Conservation (phyloP, 2,888 invertebrate genomes). For the Hydrotaea diabolus region DNA sequence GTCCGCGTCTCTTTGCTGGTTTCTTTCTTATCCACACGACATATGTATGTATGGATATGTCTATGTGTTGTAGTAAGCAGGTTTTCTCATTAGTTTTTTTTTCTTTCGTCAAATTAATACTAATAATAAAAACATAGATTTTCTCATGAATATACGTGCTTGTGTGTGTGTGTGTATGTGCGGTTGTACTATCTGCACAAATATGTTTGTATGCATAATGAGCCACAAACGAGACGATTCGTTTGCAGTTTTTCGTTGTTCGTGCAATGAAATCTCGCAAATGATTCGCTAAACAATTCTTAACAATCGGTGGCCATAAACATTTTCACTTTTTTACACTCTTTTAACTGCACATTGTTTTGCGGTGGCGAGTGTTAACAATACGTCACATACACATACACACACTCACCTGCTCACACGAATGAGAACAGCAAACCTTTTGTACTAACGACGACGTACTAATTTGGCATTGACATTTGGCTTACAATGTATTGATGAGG, state of each 20-base stretch:
- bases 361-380: not conserved
- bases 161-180: not conserved
- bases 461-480: constrained; percentile 51
- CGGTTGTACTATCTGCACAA: not conserved
- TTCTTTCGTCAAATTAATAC: too few relatives aligned
- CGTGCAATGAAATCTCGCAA: not conserved
- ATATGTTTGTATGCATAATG: not conserved
- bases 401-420: not conserved
- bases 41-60: not conserved
- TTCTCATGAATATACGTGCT: not conserved
- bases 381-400: constrained; percentile 1
- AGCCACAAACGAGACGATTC: not conserved
- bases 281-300: constrained; percentile 30
- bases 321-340: constrained; percentile 43
- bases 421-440: not conserved
- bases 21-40: not conserved
- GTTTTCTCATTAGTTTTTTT: constrained; percentile 39
- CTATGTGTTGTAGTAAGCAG: constrained; percentile 12
- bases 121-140: constrained; percentile 5
- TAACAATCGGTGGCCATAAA: constrained; percentile 15
- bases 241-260: not conserved
- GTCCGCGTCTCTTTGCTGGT: too few relatives aligned
- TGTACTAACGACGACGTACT: too few relatives aligned
- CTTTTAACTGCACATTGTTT: not conserved
- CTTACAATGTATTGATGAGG: constrained; percentile 1